Percentiles rank a stretch among this genome's conserved stretches.
Evolutionary conservation across 2,888 invertebrate genomes (phyloP).

Genomic region (Sarcophaga subvicina): DNA sequence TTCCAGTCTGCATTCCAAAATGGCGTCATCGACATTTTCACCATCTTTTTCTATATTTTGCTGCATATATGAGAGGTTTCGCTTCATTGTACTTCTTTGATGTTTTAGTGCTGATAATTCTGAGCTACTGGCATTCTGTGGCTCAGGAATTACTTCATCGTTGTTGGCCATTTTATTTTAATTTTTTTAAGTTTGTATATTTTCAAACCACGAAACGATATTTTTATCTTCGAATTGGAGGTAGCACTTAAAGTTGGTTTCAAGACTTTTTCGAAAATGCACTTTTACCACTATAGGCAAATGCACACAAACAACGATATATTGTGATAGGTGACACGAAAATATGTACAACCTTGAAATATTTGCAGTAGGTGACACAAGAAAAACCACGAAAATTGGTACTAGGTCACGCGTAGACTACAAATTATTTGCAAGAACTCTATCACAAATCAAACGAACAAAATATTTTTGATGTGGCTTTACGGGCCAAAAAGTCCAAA

Average conservation of each 20-base stretch:
- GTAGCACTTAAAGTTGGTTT: neutral
- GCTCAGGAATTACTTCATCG: too few relatives aligned
- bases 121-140: neutral
- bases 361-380: neutral
- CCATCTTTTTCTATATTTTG: constrained; percentile 45
- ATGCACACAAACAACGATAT: too few relatives aligned
- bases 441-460: too few relatives aligned
- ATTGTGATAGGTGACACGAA: too few relatives aligned
- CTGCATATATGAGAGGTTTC: constrained; percentile 15
- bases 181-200: too few relatives aligned
- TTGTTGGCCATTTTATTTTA: too few relatives aligned
- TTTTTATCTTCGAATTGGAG: neutral
- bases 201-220: neutral
- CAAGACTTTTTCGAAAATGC: too few relatives aligned
- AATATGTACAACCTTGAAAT: neutral
- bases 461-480: too few relatives aligned
- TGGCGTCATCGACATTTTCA: neutral
- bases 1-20: constrained; percentile 40
- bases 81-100: neutral
- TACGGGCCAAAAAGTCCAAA: too few relatives aligned
- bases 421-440: neutral
- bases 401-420: neutral
- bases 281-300: too few relatives aligned
- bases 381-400: neutral
- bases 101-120: neutral